These are phyloP conservation scores for Drosophila mettleri DNA, from an alignment of 2,888 invertebrate genomes.

Conservation along the genomic window DNA sequence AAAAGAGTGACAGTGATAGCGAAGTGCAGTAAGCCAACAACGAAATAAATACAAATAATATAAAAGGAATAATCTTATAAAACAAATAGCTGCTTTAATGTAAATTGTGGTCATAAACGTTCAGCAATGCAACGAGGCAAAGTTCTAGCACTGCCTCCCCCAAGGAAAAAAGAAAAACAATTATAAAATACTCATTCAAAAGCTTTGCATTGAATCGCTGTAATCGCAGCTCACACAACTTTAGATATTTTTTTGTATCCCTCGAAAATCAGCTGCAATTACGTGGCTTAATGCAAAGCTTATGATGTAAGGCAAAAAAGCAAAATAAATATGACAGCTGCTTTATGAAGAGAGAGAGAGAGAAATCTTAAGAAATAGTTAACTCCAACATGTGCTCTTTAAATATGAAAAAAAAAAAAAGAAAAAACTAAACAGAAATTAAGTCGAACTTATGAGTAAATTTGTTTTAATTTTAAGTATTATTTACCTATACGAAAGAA, in stretches of 20 bases:
- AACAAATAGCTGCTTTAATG: constrained; percentile 67
- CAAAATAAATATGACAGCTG: constrained; percentile 22
- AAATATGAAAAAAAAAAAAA: constrained; percentile 60
- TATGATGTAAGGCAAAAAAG: constrained; percentile 14
- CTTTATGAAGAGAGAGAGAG: constrained; percentile 33
- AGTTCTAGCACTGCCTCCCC: constrained; percentile 63
- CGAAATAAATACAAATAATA: constrained; percentile 43
- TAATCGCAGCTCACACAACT: constrained; percentile 50
- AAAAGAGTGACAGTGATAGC: constrained; percentile 97
- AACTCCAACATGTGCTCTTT: constrained; percentile 71
- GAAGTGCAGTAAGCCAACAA: constrained; percentile 91
- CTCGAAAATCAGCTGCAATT: constrained; percentile 53
- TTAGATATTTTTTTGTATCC: constrained; percentile 28
- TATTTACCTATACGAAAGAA: constrained; percentile 65
- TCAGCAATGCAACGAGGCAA: constrained; percentile 52
- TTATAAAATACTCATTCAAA: constrained; percentile 67
- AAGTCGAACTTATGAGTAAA: constrained; percentile 76
- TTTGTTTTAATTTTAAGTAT: constrained; percentile 81
- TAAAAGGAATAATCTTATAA: constrained; percentile 49
- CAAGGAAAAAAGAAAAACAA: constrained; percentile 29
- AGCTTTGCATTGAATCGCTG: constrained; percentile 77
- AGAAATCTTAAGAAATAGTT: constrained; percentile 42
- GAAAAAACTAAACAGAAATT: constrained; percentile 68
- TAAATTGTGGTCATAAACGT: constrained; percentile 77
- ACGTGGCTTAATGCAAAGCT: constrained; percentile 77